Conservation (phyloP, 2,888 invertebrate species). For the Charanyca ferruginea region DNA sequence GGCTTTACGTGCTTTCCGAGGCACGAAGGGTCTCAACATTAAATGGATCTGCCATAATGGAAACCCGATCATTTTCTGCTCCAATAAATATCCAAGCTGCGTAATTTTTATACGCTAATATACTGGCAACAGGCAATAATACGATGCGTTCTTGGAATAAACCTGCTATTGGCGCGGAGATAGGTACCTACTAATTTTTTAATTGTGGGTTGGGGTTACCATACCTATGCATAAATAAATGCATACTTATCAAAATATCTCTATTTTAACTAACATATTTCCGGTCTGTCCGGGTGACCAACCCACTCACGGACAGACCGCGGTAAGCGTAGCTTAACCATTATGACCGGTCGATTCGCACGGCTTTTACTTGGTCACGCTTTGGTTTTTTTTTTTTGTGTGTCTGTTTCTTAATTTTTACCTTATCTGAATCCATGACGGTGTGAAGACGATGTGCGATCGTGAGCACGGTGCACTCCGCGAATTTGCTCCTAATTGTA, state of each 20-base stretch:
- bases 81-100: conserved; percentile 47
- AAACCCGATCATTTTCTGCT: conserved; percentile 56
- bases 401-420: conserved; percentile 64
- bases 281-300: no score
- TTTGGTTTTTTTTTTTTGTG: no score
- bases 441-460: conserved; percentile 97
- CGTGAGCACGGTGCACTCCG: conserved; percentile 95
- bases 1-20: no score
- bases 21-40: no score
- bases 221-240: no score
- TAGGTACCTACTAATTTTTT: not conserved
- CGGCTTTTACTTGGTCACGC: no score
- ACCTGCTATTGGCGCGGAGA: conserved; percentile 4
- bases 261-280: no score
- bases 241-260: no score
- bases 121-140: conserved; percentile 25
- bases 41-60: conserved; percentile 45
- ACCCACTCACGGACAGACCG: no score
- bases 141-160: conserved; percentile 15
- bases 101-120: conserved; percentile 48
- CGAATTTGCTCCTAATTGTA: conserved; percentile 94
- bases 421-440: conserved; percentile 96
- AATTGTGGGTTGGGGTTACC: no score
- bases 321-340: no score
- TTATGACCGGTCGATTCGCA: no score